Conservation (phyloP, 1,140 invertebrate genomes). For the Drosophila tsacasi region DNA sequence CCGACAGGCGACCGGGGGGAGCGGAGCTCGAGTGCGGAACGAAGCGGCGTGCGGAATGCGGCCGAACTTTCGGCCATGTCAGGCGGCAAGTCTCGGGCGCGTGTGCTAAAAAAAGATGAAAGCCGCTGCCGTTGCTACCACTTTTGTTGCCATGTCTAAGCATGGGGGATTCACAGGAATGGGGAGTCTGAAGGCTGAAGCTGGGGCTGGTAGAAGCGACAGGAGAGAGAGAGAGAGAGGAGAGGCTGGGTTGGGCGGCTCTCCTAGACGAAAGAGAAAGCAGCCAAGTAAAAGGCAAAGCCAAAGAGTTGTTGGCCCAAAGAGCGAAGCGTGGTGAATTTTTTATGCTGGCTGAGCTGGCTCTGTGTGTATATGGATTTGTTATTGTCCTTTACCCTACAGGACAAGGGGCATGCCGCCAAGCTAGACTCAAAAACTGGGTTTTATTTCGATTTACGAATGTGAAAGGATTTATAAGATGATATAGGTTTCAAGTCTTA, state of each 20-base stretch:
- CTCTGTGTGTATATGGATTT: slow-evolving; percentile 44
- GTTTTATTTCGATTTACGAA: not conserved
- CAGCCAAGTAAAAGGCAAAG: slow-evolving; percentile 33
- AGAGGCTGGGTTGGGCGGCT: slow-evolving; percentile 48
- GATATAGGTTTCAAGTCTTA: not conserved
- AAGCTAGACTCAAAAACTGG: not conserved
- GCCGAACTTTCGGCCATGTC: slow-evolving; percentile 27
- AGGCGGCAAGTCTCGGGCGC: slow-evolving; percentile 63
- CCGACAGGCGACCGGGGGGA: slow-evolving; percentile 46
- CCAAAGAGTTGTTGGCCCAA: slow-evolving; percentile 66
- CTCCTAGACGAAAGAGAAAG: slow-evolving; percentile 54
- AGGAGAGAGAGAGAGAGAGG: slow-evolving; percentile 31
- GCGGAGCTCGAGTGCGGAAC: slow-evolving; percentile 3
- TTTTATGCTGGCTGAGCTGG: slow-evolving; percentile 26
- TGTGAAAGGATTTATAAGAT: not conserved
- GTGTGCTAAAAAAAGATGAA: slow-evolving; percentile 73
- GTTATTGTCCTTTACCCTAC: slow-evolving; percentile 51
- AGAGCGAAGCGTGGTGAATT: slow-evolving; percentile 74
- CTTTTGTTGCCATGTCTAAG: slow-evolving; percentile 71
- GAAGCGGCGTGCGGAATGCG: slow-evolving; percentile 13
- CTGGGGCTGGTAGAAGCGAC: not conserved
- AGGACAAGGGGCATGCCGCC: slow-evolving; percentile 23
- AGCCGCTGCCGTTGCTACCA: slow-evolving; percentile 52
- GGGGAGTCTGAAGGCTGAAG: not conserved
- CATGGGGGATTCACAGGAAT: slow-evolving; percentile 2